Evolutionary conservation across 2,888 invertebrate genomes (phyloP), one percentile per base, ranked within the genome.

Genomic region (Rosalia funebris): DNA sequence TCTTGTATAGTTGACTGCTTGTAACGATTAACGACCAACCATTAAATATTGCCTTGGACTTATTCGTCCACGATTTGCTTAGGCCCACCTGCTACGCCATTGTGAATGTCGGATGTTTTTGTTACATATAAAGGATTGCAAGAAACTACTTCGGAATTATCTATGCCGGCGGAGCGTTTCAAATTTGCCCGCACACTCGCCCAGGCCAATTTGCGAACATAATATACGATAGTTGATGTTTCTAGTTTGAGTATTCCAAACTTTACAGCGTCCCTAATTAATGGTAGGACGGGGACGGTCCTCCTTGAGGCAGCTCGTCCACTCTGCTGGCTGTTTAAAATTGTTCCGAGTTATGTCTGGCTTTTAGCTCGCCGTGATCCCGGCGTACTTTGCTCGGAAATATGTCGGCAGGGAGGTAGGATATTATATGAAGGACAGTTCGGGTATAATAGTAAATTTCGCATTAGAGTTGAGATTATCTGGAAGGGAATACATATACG

Each of bases 201-300:
- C 1, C n/a, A 10, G 20, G 19, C 44, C 9, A 20, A 44, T 44
- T 44, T 25, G 20, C 25, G 20, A 44, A 44, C n/a, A 10, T 44
- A 20, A 44, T 25, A 20, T 44, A 25, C 20, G 14, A 12, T 25
- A 25, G 12, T 44, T 20, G 20, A 25, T 25, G 25, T 34, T 34
- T 2, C 34, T 3, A 34, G 34, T 34, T 34, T n/a, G 34, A 34
- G 34, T 34, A 34, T 34, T 34, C 34, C 11, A n/a, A 11, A 34
- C 10, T 34, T n/a, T 34, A 34, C 34, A 34, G 10, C 34, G 11
- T 34, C 2, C 11, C 34, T 34, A 34, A 34, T 34, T 34, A 34
- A 11, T 11, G 34, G 34, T n/a, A n/a, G 34, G 5, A 10, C 34
- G 11, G 34, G 7, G 10, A 34, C 5, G 34, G 10, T n/a, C 11